Base-by-base conservation (phyloP, 2,797 vertebrate species). In the Linurgus olivaceus region DNA sequence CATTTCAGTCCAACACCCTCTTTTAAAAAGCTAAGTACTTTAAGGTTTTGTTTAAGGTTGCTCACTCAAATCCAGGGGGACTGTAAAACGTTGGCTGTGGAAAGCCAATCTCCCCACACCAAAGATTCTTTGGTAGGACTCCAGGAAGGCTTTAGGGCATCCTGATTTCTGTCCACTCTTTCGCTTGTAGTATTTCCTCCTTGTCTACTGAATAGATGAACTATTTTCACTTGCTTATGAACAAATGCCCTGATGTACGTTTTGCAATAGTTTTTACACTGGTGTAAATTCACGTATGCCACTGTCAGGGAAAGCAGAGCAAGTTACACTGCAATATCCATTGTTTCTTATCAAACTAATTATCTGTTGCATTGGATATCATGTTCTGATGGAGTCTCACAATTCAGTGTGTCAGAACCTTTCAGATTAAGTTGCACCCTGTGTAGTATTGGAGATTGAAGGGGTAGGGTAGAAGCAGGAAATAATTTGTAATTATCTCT, bases 11-110 rank as follows among this genome's bases (percentile, higher is more conserved):
- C 84, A 97, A 89, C 72, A 93, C 35, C 29, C 66, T 93, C 77
- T 94, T 89, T 89, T 75, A 83, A 93, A 95, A 87, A 86, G 54
- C 65, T 62, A 68, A 67, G 23, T 78, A 52, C 78, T 94, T 86
- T 12, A 93, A 70, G 51, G 61, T 95, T 93, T 91, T 86, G 61
- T 91, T 94, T 83, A 91, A 90, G 79, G 47, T 91, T 93, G 51
- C 33, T 93, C 65, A 45, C 72, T 95, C 31, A 62, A 58, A 80
- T 88, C 81, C 62, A 66, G 78, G 75, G 61, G 65, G 75, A 91
- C 59, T 92, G 61, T 80, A 75, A 88, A 93, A 93, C 5, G 13
- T 74, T 92, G 83, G 35, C 57, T 92, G 50, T 91, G 85, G 72
- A 86, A 86, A 70, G 58, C 61, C 33, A 65, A 24, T 89, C 91